A percentile compares a stretch with the other conserved stretches of the same genome.
These are phyloP conservation scores for Cephalopholis sonnerati DNA, from an alignment of 2,113 vertebrate species.

Conservation along the genomic window DNA sequence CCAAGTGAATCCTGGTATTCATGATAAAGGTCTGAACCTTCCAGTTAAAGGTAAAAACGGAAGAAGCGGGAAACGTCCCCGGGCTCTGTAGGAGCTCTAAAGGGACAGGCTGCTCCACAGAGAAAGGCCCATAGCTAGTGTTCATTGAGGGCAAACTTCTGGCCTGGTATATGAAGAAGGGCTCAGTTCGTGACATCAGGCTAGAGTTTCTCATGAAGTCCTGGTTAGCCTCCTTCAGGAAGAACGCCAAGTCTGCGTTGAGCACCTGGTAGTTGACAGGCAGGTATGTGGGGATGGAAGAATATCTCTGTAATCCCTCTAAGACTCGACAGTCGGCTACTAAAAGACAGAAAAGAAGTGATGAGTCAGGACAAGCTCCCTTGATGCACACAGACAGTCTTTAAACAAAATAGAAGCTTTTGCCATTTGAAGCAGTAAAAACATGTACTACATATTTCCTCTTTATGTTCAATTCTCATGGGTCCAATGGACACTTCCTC, in stretches of 20 bases:
- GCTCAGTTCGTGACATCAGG: slow-evolving; percentile 89
- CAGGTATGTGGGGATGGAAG: slow-evolving; percentile 91
- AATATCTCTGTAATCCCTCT: slow-evolving; percentile 88
- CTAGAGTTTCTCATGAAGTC: slow-evolving; percentile 93
- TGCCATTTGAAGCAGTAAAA: neutral
- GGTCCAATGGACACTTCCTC: neutral
- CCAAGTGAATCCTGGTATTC: slow-evolving; percentile 85
- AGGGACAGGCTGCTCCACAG: slow-evolving; percentile 87
- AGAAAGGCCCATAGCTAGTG: slow-evolving; percentile 92
- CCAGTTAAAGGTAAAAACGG: slow-evolving; percentile 90
- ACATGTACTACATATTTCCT: neutral
- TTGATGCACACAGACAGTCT: neutral
- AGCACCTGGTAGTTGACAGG: slow-evolving; percentile 92
- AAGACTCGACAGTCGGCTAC: slow-evolving; percentile 87
- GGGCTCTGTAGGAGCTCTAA: slow-evolving; percentile 87
- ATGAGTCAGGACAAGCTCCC: slow-evolving; percentile 52
- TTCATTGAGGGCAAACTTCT: slow-evolving; percentile 86
- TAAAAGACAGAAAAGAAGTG: slow-evolving; percentile 72
- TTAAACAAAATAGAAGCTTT: slow-evolving; percentile 3
- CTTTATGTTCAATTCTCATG: neutral
- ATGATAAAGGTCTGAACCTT: slow-evolving; percentile 91
- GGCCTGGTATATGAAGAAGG: slow-evolving; percentile 92
- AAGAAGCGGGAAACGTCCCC: slow-evolving; percentile 79
- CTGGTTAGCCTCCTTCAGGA: slow-evolving; percentile 92
- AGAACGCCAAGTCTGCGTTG: slow-evolving; percentile 88